Conservation (phyloP, 2,113 vertebrate genomes). For the Paramormyrops kingsleyae region DNA sequence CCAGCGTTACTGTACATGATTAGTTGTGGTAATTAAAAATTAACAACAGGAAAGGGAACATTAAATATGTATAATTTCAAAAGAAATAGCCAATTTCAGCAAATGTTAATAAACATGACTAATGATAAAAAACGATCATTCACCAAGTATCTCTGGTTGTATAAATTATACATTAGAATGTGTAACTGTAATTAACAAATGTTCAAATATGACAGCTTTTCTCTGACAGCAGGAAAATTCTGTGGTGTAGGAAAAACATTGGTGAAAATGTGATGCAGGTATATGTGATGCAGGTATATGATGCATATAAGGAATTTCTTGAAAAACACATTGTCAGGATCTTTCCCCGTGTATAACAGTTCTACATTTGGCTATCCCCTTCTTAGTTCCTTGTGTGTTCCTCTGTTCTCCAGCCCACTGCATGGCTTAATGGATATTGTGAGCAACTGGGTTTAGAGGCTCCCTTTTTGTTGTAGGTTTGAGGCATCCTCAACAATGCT, state of each 20-base stretch:
- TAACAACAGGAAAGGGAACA: background rate
- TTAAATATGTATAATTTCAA: background rate
- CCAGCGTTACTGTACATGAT: background rate
- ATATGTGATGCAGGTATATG: background rate
- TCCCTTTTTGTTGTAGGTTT: background rate
- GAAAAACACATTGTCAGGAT: background rate
- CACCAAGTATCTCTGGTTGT: background rate
- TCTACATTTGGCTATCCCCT: background rate
- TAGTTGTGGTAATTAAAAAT: background rate
- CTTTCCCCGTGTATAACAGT: background rate
- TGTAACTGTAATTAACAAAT: background rate
- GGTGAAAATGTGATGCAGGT: background rate
- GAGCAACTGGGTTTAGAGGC: background rate
- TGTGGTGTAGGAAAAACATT: background rate
- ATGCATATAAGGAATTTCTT: background rate
- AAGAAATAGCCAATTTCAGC: background rate
- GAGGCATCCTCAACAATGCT: background rate
- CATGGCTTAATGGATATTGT: background rate
- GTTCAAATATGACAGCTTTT: background rate
- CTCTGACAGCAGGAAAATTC: background rate
- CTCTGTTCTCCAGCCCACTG: background rate
- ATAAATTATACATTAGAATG: background rate
- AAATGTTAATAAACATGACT: constrained; percentile 6
- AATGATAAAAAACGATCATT: background rate
- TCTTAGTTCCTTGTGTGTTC: background rate